These are phyloP conservation scores for Phocoena phocoena DNA, from an alignment of 2,113 vertebrate genomes.

Conservation along the genomic window DNA sequence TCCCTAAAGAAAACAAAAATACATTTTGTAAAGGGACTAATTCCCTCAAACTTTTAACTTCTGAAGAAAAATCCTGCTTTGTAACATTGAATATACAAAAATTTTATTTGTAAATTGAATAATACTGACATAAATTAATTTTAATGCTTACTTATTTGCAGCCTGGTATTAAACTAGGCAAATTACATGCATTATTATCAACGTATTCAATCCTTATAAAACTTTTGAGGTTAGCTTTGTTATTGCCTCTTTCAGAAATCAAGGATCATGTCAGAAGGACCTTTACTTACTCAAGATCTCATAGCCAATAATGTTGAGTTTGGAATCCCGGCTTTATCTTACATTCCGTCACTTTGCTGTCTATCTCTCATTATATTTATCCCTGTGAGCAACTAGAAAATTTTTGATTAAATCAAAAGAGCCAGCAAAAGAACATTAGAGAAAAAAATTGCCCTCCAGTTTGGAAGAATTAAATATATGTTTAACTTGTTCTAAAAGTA, in stretches of 20 bases:
- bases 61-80: background rate
- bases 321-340: background rate
- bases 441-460: background rate
- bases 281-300: background rate
- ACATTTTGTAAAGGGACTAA: background rate
- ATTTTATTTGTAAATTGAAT: background rate
- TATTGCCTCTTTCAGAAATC: background rate
- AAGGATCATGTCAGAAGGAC: background rate
- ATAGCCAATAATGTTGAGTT: background rate
- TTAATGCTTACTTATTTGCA: background rate
- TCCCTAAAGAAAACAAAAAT: background rate
- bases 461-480: background rate
- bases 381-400: background rate
- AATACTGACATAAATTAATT: background rate
- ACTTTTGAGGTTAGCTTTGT: background rate
- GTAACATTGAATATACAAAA: background rate
- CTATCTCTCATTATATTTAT: background rate
- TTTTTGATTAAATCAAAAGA: background rate
- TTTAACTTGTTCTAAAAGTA: background rate
- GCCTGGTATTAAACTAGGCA: background rate
- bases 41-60: background rate
- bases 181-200: background rate
- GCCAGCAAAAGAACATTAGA: background rate
- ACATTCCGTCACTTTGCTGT: background rate
- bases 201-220: background rate